Conservation (phyloP, 2,888 invertebrate genomes). For the Graphium colonna region DNA sequence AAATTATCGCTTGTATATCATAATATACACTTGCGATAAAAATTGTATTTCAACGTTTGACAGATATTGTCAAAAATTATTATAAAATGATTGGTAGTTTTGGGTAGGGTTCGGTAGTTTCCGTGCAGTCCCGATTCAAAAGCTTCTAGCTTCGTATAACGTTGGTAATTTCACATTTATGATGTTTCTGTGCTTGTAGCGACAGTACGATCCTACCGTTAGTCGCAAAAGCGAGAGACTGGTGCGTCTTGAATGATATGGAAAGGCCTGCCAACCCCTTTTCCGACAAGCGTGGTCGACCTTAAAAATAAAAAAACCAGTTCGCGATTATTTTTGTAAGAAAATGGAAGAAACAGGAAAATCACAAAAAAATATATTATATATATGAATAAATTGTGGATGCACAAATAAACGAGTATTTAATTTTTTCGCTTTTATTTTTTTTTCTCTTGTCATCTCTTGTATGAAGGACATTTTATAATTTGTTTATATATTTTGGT, state of each 20-base stretch:
- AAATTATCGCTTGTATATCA: background rate
- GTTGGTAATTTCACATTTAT: constrained; percentile 34
- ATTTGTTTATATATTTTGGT: constrained; percentile 76
- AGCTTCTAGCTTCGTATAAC: constrained; percentile 25
- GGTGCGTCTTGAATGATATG: constrained; percentile 56
- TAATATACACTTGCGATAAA: background rate
- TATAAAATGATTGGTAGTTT: constrained; percentile 16
- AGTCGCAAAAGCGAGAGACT: constrained; percentile 72
- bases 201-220: constrained; percentile 68
- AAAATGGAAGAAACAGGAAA: constrained; percentile 56
- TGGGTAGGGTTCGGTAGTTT: constrained; percentile 12
- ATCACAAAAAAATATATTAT: constrained; percentile 71
- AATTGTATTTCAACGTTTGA: background rate
- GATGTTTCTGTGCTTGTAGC: constrained; percentile 68
- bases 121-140: background rate
- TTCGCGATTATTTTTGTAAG: constrained; percentile 64
- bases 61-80: background rate
- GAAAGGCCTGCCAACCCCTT: constrained; percentile 50
- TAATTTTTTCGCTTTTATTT: constrained; percentile 62
- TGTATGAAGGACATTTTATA: constrained; percentile 43
- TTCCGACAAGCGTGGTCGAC: constrained; percentile 59
- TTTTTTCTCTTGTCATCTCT: constrained; percentile 32
- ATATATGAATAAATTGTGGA: constrained; percentile 44
- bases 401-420: constrained; percentile 68
- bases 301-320: constrained; percentile 40